A percentile compares a stretch with the other conserved stretches of the same genome.
Evolutionary conservation across 2,797 vertebrate species (phyloP).

Genomic region (Myotis planiceps): DNA sequence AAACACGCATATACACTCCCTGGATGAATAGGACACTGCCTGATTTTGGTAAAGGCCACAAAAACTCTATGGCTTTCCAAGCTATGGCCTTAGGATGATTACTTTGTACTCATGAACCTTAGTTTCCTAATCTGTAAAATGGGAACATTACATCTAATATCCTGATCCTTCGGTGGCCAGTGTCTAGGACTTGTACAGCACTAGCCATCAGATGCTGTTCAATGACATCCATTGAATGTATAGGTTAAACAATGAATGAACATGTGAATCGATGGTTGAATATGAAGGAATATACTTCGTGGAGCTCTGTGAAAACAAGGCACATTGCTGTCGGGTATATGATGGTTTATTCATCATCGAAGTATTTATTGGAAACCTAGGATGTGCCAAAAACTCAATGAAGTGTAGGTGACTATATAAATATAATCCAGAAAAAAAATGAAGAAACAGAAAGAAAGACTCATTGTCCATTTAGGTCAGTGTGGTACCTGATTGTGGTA

Average conservation of each 20-base stretch:
- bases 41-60: neutral
- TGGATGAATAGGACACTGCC: neutral
- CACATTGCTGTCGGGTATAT: neutral
- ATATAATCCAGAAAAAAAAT: neutral
- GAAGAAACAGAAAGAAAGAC: neutral
- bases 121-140: neutral
- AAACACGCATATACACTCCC: neutral
- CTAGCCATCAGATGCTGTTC: neutral
- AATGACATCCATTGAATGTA: neutral
- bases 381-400: neutral
- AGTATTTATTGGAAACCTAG: neutral
- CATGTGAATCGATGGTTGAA: neutral
- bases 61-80: neutral
- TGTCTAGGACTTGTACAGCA: neutral
- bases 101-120: neutral
- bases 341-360: neutral
- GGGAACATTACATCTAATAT: neutral
- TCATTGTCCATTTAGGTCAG: constrained; percentile 44
- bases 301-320: neutral
- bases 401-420: neutral
- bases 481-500: constrained; percentile 75
- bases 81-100: neutral
- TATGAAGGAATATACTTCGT: neutral
- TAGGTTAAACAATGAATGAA: neutral
- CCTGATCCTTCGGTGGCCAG: neutral